Evolutionary conservation across 2,797 vertebrate species (phyloP), one percentile per base, ranked within the genome.

Genomic region (Muscicapa striata): DNA sequence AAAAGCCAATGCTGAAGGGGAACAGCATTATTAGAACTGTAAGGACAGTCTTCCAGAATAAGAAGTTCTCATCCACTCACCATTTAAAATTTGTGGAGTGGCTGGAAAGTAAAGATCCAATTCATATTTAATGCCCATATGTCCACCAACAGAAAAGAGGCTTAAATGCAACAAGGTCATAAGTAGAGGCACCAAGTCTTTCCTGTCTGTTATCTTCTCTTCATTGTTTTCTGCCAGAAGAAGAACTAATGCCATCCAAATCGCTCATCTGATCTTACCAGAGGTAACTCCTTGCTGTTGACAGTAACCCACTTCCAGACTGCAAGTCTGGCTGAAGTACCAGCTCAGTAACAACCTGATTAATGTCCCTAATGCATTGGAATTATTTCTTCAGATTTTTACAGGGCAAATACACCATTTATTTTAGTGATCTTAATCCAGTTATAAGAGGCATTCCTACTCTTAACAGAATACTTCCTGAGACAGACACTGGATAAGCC

Each of bases 101-200:
- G 63, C 54, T 80, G 84, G 64, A 78, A 90, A 74, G 46, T 74
- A 77, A 84, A 87, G n/a, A 61, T 22, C 45, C 32, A 61, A 57
- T 75, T 75, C 1, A 20, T 77, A 77, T 55, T 63, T 64, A 87
- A 82, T 64, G 49, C 51, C 61, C 3, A 22, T 74, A 52, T 64
- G 54, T 52, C 70, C 41, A 89, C 72, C 70, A 84, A 78, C 59
- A 94, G 75, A 10, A 86, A 90, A 95, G 87, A 92, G 67, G 34
- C 23, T 75, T 70, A 70, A 95, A 67, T 18, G 34, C 79, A 67
- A 63, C 72, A 61, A 78, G 43, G 57, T 41, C 67, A 0, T 54
- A 72, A 43, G 14, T 1, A 74, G 41, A 85, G 15, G 41, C 73
- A 87, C 13, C 34, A 89, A 30, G 26, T 75, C 34, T 62, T 82